Percentiles rank a stretch among this genome's conserved stretches.
Evolutionary conservation across 1,140 invertebrate genomes (phyloP).

Genomic region (Heliconius himera): DNA sequence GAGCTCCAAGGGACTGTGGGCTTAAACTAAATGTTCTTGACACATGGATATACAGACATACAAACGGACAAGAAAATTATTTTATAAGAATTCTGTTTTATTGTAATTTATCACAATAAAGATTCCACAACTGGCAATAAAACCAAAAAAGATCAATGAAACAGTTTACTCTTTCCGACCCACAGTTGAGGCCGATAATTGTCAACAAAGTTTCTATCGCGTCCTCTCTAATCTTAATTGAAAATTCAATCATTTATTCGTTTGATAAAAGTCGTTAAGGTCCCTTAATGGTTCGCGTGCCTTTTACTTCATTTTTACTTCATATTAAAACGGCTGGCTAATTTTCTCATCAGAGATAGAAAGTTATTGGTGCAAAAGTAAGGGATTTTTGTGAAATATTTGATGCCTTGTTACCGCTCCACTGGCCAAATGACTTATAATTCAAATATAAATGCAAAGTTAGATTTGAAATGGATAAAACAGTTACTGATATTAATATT

Average conservation of each 20-base stretch:
- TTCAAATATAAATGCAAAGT: conserved; percentile 19
- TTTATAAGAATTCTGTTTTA: not conserved
- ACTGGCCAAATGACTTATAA: conserved; percentile 22
- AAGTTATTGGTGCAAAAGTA: conserved; percentile 51
- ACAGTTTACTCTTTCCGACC: conserved; percentile 49
- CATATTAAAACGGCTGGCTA: conserved; percentile 62
- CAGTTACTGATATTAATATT: too few relatives aligned
- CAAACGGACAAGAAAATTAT: too few relatives aligned
- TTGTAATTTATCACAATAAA: not conserved
- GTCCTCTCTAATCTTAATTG: conserved; percentile 75
- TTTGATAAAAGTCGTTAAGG: conserved; percentile 74
- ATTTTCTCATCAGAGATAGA: conserved; percentile 58
- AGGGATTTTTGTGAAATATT: conserved; percentile 42
- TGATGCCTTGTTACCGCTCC: conserved; percentile 30
- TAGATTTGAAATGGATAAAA: too few relatives aligned
- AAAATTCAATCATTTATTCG: conserved; percentile 81
- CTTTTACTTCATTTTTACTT: conserved; percentile 67
- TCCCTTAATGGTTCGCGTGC: conserved; percentile 67
- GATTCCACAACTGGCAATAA: not conserved
- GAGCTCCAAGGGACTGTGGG: too few relatives aligned
- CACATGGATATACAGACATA: too few relatives aligned
- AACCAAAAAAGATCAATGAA: conserved; percentile 38
- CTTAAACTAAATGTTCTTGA: too few relatives aligned
- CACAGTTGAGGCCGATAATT: conserved; percentile 52
- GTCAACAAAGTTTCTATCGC: conserved; percentile 71